A percentile compares a stretch with the other conserved stretches of the same genome.
Conservation (phyloP, 2,797 vertebrate genomes). For the Malacoraja senta region DNA sequence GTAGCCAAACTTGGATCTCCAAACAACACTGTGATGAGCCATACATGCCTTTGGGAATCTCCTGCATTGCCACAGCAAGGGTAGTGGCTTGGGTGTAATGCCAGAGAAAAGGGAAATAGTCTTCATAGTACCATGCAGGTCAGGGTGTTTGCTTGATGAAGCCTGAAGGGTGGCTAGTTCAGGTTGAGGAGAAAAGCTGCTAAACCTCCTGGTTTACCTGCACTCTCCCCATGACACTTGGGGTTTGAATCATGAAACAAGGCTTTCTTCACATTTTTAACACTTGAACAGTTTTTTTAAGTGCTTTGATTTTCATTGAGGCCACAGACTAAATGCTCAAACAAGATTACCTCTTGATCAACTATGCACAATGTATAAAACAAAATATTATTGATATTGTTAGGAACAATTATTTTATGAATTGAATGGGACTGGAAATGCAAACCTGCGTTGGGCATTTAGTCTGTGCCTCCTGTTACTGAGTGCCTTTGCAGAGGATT, state of each 20-base stretch:
- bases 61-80: too few species aligned
- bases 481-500: background rate
- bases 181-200: background rate
- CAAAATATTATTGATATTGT: background rate
- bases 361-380: background rate
- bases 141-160: background rate
- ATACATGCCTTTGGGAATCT: background rate
- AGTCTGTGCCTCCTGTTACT: background rate
- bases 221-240: too few species aligned
- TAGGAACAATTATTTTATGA: background rate
- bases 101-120: background rate
- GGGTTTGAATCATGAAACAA: background rate
- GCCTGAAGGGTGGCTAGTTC: too few species aligned
- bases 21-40: background rate
- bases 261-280: background rate
- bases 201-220: background rate
- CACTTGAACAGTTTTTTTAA: background rate
- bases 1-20: background rate
- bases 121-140: background rate
- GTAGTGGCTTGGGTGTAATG: background rate
- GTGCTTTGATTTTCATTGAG: background rate
- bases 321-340: background rate
- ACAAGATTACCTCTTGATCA: background rate
- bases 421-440: background rate
- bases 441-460: background rate